Percentiles rank a stretch among this genome's conserved stretches.
phyloP scores from a whole-genome alignment of 2,113 vertebrate species.

The Furnarius figulus region DNA sequence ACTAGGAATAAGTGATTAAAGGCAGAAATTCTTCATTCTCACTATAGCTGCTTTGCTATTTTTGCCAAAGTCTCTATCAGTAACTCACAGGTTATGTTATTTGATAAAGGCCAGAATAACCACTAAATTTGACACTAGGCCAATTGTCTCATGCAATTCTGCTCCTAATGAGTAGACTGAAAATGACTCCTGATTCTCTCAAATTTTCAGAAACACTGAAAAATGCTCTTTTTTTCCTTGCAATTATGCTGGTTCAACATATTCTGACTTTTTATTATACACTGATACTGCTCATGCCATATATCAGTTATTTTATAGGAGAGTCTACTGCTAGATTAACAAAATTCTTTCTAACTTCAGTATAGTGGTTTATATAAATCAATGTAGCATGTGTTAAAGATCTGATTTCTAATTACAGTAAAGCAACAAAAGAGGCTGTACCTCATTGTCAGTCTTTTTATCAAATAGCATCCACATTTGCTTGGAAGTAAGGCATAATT shows the following conservation, averaged over 20 bases:
- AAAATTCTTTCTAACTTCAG: conserved; percentile 15
- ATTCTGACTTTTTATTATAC: not conserved
- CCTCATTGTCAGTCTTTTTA: not conserved
- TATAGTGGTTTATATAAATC: conserved; percentile 33
- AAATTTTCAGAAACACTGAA: not conserved
- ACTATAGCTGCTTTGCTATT: not conserved
- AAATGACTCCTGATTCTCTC: not conserved
- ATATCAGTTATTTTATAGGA: conserved; percentile 24
- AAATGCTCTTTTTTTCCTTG: not conserved
- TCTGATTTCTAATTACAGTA: not conserved
- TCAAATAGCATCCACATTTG: not conserved
- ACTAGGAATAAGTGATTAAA: not conserved
- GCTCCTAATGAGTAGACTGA: not conserved
- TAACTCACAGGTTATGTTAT: not conserved
- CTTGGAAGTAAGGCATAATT: not conserved
- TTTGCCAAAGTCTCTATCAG: not conserved
- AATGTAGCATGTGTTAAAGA: not conserved
- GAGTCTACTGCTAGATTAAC: conserved; percentile 15
- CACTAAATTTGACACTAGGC: not conserved
- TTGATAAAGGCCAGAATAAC: not conserved
- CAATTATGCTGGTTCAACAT: not conserved
- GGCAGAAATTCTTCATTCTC: not conserved
- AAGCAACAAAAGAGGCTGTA: not conserved
- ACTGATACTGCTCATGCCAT: not conserved
- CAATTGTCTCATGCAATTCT: not conserved